A percentile compares a stretch with the other conserved stretches of the same genome.
phyloP scores from a whole-genome alignment of 1,140 invertebrate genomes.

The Littorina saxatilis region DNA sequence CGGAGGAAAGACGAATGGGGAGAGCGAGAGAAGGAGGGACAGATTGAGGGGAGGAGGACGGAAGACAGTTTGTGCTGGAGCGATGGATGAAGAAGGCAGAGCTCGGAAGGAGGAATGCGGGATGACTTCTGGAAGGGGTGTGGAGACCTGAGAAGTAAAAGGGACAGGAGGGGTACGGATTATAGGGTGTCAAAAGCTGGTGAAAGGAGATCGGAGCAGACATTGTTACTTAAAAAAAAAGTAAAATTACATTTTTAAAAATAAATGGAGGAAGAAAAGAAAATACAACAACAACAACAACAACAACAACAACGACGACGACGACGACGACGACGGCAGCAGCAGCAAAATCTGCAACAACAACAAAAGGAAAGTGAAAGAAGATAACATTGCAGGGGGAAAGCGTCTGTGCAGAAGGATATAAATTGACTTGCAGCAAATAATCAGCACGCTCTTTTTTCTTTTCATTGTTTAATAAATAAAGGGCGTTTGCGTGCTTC shows the following conservation, averaged over 20 bases:
- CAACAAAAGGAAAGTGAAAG: no score
- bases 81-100: not conserved
- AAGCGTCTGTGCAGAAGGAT: no score
- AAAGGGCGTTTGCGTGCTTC: no score
- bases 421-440: no score
- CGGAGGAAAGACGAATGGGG: not conserved
- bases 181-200: not conserved
- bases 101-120: not conserved
- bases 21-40: constrained; percentile 7
- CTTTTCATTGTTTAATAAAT: no score
- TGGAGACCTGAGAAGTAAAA: not conserved
- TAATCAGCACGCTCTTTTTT: no score
- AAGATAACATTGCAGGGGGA: no score
- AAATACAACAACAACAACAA: no score
- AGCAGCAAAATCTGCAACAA: not conserved
- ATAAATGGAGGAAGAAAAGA: no score
- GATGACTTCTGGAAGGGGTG: constrained; percentile 2
- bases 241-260: no score
- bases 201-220: not conserved
- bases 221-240: not conserved
- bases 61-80: not conserved
- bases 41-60: not conserved
- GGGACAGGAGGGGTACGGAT: not conserved
- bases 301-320: not conserved
- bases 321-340: no score